Conservation (phyloP, 2,113 vertebrate species). For the Gyps fulvus region DNA sequence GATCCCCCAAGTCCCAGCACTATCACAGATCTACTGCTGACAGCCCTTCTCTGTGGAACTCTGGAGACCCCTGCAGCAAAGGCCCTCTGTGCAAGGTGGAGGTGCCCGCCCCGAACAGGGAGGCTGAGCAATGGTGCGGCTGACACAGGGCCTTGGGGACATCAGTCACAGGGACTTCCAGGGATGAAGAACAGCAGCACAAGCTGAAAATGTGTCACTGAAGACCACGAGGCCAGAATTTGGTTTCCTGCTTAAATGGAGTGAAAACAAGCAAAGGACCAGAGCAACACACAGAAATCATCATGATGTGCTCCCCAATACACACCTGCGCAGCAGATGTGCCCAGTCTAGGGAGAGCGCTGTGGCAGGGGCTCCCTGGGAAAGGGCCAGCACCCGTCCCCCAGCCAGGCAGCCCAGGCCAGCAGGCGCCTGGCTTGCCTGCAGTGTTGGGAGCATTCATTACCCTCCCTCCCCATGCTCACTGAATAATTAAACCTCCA, state of each 20-base stretch:
- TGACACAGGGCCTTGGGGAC: rapidly evolving
- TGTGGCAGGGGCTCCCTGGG: background rate
- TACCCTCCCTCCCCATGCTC: background rate
- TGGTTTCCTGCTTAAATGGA: background rate
- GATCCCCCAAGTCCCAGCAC: background rate
- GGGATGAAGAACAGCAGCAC: background rate
- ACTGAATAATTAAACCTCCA: background rate
- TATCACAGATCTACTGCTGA: background rate
- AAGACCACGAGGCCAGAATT: background rate
- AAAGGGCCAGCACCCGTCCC: background rate
- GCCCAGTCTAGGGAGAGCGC: rapidly evolving
- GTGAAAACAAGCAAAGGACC: background rate
- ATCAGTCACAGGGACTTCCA: background rate
- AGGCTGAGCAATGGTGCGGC: background rate
- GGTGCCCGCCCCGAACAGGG: background rate
- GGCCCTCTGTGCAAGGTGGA: background rate
- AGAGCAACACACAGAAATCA: background rate
- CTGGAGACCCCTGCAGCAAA: background rate
- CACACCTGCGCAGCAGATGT: rapidly evolving
- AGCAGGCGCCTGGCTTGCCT: background rate
- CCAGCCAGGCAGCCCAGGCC: background rate
- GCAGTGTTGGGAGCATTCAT: background rate
- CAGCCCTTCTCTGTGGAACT: background rate
- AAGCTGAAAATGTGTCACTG: background rate
- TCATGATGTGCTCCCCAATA: rapidly evolving